Percentiles rank a stretch among this genome's conserved stretches.
phyloP scores from a whole-genome alignment of 2,113 vertebrate genomes.

The Quiscalus mexicanus region DNA sequence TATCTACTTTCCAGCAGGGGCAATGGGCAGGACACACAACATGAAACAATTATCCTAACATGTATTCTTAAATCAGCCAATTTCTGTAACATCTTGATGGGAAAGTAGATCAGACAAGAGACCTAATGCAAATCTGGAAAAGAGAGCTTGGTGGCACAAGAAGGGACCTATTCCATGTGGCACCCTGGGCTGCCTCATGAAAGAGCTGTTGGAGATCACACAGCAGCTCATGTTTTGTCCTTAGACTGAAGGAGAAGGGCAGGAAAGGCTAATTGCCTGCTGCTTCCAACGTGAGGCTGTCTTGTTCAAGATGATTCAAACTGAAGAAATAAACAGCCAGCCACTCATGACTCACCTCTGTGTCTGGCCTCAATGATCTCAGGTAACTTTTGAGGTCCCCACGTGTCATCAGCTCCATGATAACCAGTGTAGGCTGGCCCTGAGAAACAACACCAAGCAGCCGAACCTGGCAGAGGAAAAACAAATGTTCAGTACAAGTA shows the following conservation, averaged over 20 bases:
- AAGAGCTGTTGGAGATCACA: background rate
- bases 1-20: background rate
- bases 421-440: constrained; percentile 96
- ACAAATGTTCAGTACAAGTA: background rate
- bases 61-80: background rate
- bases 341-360: constrained; percentile 76
- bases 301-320: background rate
- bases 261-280: constrained; percentile 45
- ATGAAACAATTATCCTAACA: background rate
- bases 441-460: constrained; percentile 97
- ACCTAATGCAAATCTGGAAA: background rate
- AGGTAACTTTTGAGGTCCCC: constrained; percentile 98
- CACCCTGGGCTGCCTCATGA: background rate
- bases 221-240: background rate
- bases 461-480: constrained; percentile 82
- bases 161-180: background rate
- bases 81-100: background rate
- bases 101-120: background rate
- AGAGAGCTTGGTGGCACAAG: background rate
- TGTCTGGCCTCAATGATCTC: constrained; percentile 89
- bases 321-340: background rate
- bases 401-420: constrained; percentile 99
- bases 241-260: constrained; percentile 3
- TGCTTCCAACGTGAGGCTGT: background rate
- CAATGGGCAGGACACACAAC: background rate